Base-by-base conservation (phyloP, 1,140 invertebrate genomes). In the Proctacanthus coquilletti region DNA sequence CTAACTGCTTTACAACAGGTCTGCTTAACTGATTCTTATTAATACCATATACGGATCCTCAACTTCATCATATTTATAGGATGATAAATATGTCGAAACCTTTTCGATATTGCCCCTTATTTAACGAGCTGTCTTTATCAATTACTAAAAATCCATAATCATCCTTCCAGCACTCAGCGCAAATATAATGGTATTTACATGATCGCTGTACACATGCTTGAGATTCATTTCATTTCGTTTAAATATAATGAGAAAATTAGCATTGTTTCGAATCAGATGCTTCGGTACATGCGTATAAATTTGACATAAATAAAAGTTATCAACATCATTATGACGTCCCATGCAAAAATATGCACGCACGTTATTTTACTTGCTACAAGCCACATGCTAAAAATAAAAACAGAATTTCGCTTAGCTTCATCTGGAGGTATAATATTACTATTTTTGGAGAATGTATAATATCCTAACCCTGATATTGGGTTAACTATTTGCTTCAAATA, bases 361-460 rank as follows among this genome's bases (percentile, higher is more conserved):
- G 21, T 42, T 49, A 30, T 47, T 42, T 45, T 60, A 49, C 39
- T 58, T 51, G 19, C 53, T 50, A 19, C 48, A 52, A 10, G 48
- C 40, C 20, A 60, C 46, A 46, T 64, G 56, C 49, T 64, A 56
- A 44, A 61, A 61, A 61, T 56, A 32, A 61, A 48, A 15, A 55
- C 39, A 3, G 47, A 56, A 45, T 56, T 45, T 17, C 36, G 29
- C 38, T 42, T 30, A 8, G 44, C 37, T 15, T 50, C 38, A 31
- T 45, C 17, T 3, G 46, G 31, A 30, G 15, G 9, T 36, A 46
- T 40, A 20, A 50, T 36, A 19, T 43, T 35, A 34, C 41, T 27
- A 46, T 45, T 19, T 21, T 39, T 15, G 38, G 36, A 36, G 40
- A 33, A 41, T 25, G 17, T 13, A 8, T 14, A 33, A 38, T 42